A percentile compares a stretch with the other conserved stretches of the same genome.
Conservation (phyloP, 64 coral and sea anemone species). For the Pocillopora verrucosa region DNA sequence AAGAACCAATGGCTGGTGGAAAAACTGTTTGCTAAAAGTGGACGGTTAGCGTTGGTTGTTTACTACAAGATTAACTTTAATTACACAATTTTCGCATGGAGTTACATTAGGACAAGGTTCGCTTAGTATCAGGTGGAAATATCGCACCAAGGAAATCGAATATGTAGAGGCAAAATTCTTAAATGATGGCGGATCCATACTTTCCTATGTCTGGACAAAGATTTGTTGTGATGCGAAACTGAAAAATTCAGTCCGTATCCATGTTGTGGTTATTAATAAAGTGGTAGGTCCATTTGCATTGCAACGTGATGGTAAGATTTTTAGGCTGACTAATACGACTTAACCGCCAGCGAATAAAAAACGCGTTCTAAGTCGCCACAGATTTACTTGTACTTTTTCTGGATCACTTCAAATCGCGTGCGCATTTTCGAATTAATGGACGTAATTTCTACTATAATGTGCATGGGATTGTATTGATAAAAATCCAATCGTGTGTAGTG, state of each 20-base stretch:
- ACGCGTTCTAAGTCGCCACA: neutral
- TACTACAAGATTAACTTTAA: neutral
- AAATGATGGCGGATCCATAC: no score
- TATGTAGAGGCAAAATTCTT: neutral
- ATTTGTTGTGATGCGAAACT: slow-evolving; percentile 22
- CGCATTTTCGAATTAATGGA: neutral
- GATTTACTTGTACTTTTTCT: neutral
- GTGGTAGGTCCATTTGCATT: slow-evolving; percentile 38
- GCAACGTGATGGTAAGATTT: slow-evolving; percentile 28
- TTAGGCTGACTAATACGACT: neutral
- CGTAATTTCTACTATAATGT: neutral
- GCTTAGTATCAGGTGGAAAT: slow-evolving; percentile 13
- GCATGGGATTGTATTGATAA: neutral
- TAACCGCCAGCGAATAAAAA: slow-evolving; percentile 1
- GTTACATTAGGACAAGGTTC: neutral
- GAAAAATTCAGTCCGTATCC: slow-evolving; percentile 27
- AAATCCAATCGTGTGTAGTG: neutral
- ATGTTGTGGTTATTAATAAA: slow-evolving; percentile 69
- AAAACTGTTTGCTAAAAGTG: slow-evolving; percentile 2
- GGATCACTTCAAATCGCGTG: neutral
- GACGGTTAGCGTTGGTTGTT: neutral
- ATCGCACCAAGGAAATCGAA: neutral
- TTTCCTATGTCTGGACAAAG: neutral
- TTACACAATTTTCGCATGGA: neutral
- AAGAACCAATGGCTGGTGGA: neutral